Base-by-base conservation (phyloP, 2,888 invertebrate genomes). In the Spatulosminthurus flaviceps region DNA sequence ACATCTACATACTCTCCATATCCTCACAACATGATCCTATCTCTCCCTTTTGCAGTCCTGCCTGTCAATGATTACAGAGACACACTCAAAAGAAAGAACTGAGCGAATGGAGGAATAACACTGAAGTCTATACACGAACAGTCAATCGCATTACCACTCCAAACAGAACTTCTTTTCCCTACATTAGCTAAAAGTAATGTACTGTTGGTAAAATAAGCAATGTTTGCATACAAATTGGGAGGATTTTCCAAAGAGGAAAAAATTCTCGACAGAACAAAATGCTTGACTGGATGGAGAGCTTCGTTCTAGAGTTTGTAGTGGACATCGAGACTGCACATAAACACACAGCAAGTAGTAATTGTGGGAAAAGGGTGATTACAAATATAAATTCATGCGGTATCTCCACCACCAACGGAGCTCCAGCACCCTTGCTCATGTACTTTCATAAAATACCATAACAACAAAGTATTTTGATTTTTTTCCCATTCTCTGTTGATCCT, bases 191-290 rank as follows among this genome's bases (percentile, higher is more conserved):
- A 64, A 64, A 64, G 64, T 64, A 64, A 26, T 16, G 64, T 64
- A 24, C n/a, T 64, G 64, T 64, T 64, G 11, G 22, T 64, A 24
- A 64, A 64, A 64, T 64, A 64, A 64, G 64, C 64, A 64, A 64
- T 64, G 64, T 64, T 64, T 64, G 64, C 64, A 64, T 64, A 64
- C 64, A 64, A 64, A 64, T 64, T 26, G 26, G 24, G 64, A 64
- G 24, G 11, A 64, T 24, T 24, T 24, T 24, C 4, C 24, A 26
- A 21, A 2, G 2, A 24, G 64, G 64, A 9, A 4, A 64, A n/a
- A 11, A 64, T 24, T 24, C 2, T 13, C 24, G 16, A 22, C 21
- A 22, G 26, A 64, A 60, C 21, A 21, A 60, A 60, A 60, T 7
- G 60, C 1, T 16, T 51, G n/a, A 51, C 19, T 11, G 5, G 51